Evolutionary conservation across 1,140 invertebrate species (phyloP), one percentile per base, ranked within the genome.

Genomic region (Sogatella furcifera): DNA sequence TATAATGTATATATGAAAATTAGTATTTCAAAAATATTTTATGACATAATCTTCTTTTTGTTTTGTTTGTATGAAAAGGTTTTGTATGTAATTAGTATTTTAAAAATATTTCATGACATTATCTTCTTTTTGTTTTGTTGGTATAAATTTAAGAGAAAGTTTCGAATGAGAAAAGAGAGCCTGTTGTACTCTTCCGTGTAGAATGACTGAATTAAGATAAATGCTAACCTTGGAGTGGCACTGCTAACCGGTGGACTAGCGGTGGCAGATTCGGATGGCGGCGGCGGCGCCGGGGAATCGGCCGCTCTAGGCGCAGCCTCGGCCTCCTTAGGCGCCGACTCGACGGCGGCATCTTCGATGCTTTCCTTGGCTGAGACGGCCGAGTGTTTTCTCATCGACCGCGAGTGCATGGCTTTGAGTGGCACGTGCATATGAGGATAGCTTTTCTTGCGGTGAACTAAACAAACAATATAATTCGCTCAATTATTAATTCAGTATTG

Each of bases 381-480:
- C 46, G 60, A 62, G 24, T 70, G 67, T 34, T 73, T 69, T 66
- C 69, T 73, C 68, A 72, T 71, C 57, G 69, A 70, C 43, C 61
- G 73, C 59, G 64, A 61, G 41, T 70, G 66, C 52, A 72, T 63
- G 52, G 76, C 73, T 67, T 83, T 84, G 64, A 84, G 66, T 14
- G 83, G 82, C 65, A 78, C 79, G 66, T 84, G 81, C 58, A 80
- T 80, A 69, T 84, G 82, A 4, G 81, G 83, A 65, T 84, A 84
- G 66, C 80, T 83, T 68, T 77, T 78, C 67, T 83, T 79, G 21
- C 83, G 74, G 67, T 84, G 82, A 71, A 81, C 83, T 84, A 13
- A 38, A 38, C 34, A 38, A 28, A 28, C 6, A 28, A 28, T 28
- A 28, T 28, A 6, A 28, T 28, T 28, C 24, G 6, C 2, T 4